These are phyloP conservation scores for Rhinogobio ventralis DNA, from an alignment of 2,797 vertebrate genomes.

Conservation along the genomic window DNA sequence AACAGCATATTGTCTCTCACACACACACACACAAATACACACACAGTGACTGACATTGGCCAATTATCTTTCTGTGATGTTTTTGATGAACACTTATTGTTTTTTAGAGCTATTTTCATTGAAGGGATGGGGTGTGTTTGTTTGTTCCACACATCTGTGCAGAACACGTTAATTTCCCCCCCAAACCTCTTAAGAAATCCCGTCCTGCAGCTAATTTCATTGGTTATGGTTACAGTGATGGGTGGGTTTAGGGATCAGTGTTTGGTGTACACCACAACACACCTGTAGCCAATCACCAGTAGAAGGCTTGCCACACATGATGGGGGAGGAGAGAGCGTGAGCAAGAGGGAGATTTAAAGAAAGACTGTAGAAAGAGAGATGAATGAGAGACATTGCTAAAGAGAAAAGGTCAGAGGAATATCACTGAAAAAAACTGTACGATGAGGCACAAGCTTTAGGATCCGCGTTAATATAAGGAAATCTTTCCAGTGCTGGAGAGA, in stretches of 20 bases:
- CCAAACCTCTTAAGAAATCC: too few relatives aligned
- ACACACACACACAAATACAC: neutral
- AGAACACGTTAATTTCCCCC: too few relatives aligned
- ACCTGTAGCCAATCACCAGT: too few relatives aligned
- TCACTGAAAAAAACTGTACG: neutral
- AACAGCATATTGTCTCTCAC: constrained; percentile 11
- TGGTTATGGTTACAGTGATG: too few relatives aligned
- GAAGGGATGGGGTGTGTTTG: constrained; percentile 5
- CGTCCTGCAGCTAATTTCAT: too few relatives aligned
- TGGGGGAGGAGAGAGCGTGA: neutral
- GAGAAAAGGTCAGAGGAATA: neutral
- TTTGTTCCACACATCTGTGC: too few relatives aligned
- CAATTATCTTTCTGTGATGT: constrained; percentile 3
- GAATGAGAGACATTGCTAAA: neutral
- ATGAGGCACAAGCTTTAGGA: neutral
- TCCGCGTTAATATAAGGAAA: neutral
- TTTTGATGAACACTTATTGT: constrained; percentile 31
- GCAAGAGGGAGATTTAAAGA: neutral
- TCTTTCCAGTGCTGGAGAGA: too few relatives aligned
- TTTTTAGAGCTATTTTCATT: constrained; percentile 50
- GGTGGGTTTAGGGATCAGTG: too few relatives aligned
- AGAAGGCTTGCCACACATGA: too few relatives aligned
- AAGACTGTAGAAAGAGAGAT: neutral
- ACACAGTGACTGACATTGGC: constrained; percentile 9
- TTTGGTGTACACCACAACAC: too few relatives aligned